These are phyloP conservation scores for Aurelia aurita complex sp. Pacific DNA, from an alignment of 30 jellyfish, hydroid and myxozoan genomes.

Conservation along the genomic window DNA sequence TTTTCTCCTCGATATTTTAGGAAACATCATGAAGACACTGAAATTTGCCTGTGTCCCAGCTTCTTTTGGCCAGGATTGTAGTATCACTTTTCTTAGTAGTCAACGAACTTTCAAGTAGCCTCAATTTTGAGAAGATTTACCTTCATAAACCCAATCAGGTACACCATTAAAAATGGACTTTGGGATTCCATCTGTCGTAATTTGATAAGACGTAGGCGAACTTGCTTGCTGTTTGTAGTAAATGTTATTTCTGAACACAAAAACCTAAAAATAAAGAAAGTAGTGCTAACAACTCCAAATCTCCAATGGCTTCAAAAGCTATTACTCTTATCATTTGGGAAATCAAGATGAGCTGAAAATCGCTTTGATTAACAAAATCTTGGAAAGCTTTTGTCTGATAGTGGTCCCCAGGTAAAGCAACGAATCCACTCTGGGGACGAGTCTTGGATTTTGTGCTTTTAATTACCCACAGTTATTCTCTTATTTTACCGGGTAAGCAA, in stretches of 20 bases:
- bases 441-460: background rate
- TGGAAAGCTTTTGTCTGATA: too few species aligned
- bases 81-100: too few species aligned
- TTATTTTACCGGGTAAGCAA: too few species aligned
- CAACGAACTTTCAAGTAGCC: too few species aligned
- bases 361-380: background rate
- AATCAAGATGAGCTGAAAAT: background rate
- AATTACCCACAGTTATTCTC: background rate
- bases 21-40: too few species aligned
- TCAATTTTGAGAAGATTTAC: conserved; percentile 28
- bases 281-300: background rate
- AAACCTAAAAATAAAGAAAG: conserved; percentile 62
- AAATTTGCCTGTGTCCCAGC: too few species aligned
- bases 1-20: too few species aligned
- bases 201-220: conserved; percentile 57
- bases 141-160: conserved; percentile 99
- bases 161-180: conserved; percentile 94
- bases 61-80: too few species aligned
- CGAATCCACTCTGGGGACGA: background rate
- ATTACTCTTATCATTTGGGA: background rate
- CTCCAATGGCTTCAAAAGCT: background rate
- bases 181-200: conserved; percentile 94
- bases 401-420: background rate
- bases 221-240: conserved; percentile 52
- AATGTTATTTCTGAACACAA: conserved; percentile 79